Conservation (phyloP, 2,888 invertebrate genomes). For the Drosophila multiciliata region DNA sequence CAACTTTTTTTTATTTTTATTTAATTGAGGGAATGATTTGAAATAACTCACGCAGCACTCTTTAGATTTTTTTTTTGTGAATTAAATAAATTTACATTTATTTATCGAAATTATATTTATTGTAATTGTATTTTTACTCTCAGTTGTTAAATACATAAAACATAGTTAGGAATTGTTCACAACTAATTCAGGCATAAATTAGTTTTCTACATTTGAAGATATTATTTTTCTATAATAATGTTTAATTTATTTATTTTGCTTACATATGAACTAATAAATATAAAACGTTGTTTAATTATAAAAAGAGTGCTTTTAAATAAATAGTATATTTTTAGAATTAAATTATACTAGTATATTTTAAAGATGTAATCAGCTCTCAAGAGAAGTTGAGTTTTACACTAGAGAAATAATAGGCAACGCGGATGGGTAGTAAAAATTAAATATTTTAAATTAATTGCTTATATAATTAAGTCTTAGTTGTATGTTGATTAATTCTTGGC, state of each 20-base stretch:
- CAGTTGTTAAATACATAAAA: neutral
- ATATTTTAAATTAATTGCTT: neutral
- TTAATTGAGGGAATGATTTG: neutral
- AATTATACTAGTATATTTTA: neutral
- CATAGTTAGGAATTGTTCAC: neutral
- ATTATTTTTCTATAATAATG: neutral
- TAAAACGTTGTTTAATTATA: too few species aligned
- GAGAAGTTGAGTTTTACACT: neutral
- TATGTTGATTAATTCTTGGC: neutral
- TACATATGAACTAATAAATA: neutral
- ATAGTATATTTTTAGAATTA: neutral
- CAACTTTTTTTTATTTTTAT: neutral
- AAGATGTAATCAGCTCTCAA: neutral
- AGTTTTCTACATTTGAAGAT: neutral
- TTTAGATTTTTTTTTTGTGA: too few species aligned
- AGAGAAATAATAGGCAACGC: slow-evolving; percentile 5
- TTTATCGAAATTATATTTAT: neutral
- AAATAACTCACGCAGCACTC: neutral
- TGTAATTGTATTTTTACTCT: neutral
- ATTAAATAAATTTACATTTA: neutral
- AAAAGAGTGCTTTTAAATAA: neutral
- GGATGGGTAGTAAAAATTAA: slow-evolving; percentile 19
- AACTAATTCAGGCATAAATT: neutral
- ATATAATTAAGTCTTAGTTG: neutral
- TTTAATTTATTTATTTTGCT: neutral